Base-by-base conservation (phyloP, 2,888 invertebrate genomes). In the Drosophila mercatorum region DNA sequence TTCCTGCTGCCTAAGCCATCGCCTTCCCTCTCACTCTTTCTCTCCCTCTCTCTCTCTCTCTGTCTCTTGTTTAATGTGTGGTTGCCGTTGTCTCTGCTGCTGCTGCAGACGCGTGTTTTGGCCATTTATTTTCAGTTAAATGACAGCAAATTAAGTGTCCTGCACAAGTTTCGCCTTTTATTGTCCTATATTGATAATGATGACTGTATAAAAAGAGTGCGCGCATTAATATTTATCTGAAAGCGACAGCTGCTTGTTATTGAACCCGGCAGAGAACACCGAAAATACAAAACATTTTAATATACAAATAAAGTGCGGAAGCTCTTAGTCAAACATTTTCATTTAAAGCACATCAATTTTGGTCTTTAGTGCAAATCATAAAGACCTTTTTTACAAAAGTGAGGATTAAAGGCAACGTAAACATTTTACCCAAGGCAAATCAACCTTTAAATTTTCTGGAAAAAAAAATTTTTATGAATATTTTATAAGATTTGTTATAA, bases 191-290 rank as follows among this genome's bases (percentile, higher is more conserved):
- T 84, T 86, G 79, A 88, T 86, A 84, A 83, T 88, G 83, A 84
- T 88, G 81, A 78, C 62, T 68, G 44, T 55, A 68, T 68, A 68
- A 77, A 65, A 65, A 63, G 58, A 65, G 52, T 69, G 57, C 34
- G n/a, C 43, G 60, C 84, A 84, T 84, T 84, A 86, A 88, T 86
- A 81, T 84, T 84, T 84, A 87, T 84, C 84, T 81, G 74, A 57
- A 61, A 62, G 31, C 59, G 78, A 71, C 83, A 84, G 89, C 81
- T 86, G 84, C 59, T 66, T 60, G 49, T 52, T 59, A 65, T 69
- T 65, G 65, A 58, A 58, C 46, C 47, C 31, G 38, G 36, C 80
- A 57, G 52, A 67, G 44, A 28, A 17, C 22, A 36, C 31, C 34
- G 36, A 52, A 47, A 17, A 28, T 47, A 68, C 71, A 51, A 51